Evolutionary conservation across 2,797 vertebrate species (phyloP), one percentile per base, ranked within the genome.

Genomic region (Cynopterus sphinx): DNA sequence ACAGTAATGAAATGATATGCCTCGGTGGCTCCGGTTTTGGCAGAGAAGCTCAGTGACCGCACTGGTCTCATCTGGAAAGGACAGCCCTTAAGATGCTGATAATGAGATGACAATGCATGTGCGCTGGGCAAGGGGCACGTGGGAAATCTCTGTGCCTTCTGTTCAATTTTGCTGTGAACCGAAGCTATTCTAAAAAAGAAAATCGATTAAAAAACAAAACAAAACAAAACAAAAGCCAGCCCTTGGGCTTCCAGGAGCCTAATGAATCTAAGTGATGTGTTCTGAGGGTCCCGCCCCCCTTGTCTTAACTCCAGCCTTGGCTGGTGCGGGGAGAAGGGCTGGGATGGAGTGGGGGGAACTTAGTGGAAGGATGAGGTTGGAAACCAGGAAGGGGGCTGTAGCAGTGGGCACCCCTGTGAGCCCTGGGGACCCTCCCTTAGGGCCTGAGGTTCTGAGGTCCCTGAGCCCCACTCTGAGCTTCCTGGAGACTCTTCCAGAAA

Each of bases 131-230:
- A 13, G 49, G 59, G 10, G n/a, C 21, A 26, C 21, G 4, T 31
- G 26, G 46, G 41, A 39, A 82, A 36, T n/a, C 53, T 57, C 49
- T 26, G 41, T n/a, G 17, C 70, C 70, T 81, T 53, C 24, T 16
- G n/a, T 28, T 73, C 65, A 11, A 16, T 51, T 71, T 61, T 78
- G 61, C 57, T 31, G 46, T 13, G 55, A 78, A 57, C 70, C 21
- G 68, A 82, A 49, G 46, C 36, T 81, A 74, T 57, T 68, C 68
- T 49, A 26, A 51, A 24, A 63, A 57, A 70, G 1, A 61, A 85
- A 75, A 57, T 28, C 33, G 70, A n/a, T 70, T 39, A 43, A 83
- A 67, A 75, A 70, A 71, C 51, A 87, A 63, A 49, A 49, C 46
- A 49, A 86, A 49, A 15, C 21, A 33, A 57, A 53, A 26, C 13